Evolutionary conservation across 2,888 invertebrate genomes (phyloP), one percentile per base, ranked within the genome.

Genomic region (Cephus rjabovi): DNA sequence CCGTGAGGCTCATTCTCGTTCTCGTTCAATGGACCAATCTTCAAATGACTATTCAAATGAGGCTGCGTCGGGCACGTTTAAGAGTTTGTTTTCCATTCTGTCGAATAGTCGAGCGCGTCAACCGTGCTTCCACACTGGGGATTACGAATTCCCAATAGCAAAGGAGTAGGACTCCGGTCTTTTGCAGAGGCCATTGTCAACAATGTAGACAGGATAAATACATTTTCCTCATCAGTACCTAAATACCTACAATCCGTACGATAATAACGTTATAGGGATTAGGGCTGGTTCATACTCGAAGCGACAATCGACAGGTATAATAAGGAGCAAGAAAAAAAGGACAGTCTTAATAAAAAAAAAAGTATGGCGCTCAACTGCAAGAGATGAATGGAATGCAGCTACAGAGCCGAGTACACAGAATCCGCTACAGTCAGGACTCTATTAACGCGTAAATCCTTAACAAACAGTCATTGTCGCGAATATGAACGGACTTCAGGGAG

Each of bases 401-500:
- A 56, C 56, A 23, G 56, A 56, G 9, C 56, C 56, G 9, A 23
- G 9, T 56, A 23, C 56, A 56, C 56, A 23, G 56, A 56, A 15
- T 56, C 56, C 56, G 56, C 9, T 56, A 56, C 34, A 76, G 56
- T 79, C 68, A 70, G 68, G 75, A 74, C 78, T 79, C 76, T 80
- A 81, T 82, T 82, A 69, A 76, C 73, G 69, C 77, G 56, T 80
- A 80, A 87, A 81, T 80, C 83, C 79, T 76, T 79, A 77, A 84
- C 84, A 85, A 86, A 86, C 82, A 84, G 80, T 80, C 81, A 87
- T 86, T 83, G 84, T 74, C 74, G 74, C 74, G 74, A 37, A 34
- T 34, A 23, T 9, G 31, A 74, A 34, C 74, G 12, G 74, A 74
- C 23, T n/a, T 74, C 30, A 34, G 35, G 34, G n/a, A 30, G 3